Evolutionary conservation across 1,140 invertebrate species (phyloP), one percentile per base, ranked within the genome.

Genomic region (Nixonia krombeini): DNA sequence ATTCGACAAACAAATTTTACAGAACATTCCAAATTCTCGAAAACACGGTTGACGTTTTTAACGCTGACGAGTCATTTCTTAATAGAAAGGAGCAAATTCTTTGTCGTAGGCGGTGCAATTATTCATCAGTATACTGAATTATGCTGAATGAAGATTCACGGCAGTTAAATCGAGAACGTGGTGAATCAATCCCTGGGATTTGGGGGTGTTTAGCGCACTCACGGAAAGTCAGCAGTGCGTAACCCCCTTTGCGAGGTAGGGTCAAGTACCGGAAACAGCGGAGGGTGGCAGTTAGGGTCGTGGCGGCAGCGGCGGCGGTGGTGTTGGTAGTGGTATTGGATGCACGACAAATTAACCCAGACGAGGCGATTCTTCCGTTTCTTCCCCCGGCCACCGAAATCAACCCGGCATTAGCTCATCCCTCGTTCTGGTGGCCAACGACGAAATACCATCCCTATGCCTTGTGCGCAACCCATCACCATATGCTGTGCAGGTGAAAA

Each of bases 401-500:
- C 57, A 65, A 56, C 61, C 64, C 58, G 51, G 55, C 57, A 50
- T 51, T 45, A 44, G 67, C 66, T 67, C 71, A 70, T 73, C 74
- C 73, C 70, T 68, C 56, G 51, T 47, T 55, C 6, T 55, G 51
- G 58, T 56, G 56, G 49, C 72, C 70, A 69, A 71, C 70, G 66
- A 65, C 63, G 52, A 56, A 58, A 57, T 67, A 72, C 47, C 75
- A 74, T 78, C 74, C 59, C 72, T 72, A 56, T 56, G 58, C 44
- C 67, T 67, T 74, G 56, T 59, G 68, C 63, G 37, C 44, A 56
- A 67, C 42, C 62, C 64, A 53, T 65, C 47, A 21, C 74, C 76
- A 75, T 76, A 76, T 78, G 76, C 57, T 45, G 68, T 71, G 70
- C 75, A 76, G 75, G 74, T 78, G 74, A 72, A 76, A 62, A 75